These are phyloP conservation scores for Apostichopus leukothele DNA, from an alignment of 53 echinoderm and acorn worm species.

Conservation along the genomic window DNA sequence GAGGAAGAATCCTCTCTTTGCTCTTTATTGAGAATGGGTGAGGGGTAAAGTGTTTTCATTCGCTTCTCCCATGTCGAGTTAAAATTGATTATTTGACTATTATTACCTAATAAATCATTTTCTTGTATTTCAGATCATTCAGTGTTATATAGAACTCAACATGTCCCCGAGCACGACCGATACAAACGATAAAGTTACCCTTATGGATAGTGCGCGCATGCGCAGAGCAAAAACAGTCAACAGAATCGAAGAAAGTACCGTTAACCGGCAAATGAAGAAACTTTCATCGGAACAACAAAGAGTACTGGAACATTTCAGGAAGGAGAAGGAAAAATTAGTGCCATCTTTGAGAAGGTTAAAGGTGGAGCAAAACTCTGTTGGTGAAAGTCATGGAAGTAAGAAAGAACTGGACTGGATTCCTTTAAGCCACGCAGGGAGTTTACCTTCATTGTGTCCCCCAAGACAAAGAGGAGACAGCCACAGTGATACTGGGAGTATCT, in stretches of 20 bases:
- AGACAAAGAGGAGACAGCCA: neutral
- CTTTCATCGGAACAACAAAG: neutral
- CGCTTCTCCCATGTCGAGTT: too few species aligned
- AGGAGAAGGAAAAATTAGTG: neutral
- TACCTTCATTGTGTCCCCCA: neutral
- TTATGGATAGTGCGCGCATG: neutral
- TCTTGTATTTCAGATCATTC: too few species aligned
- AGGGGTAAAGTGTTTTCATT: too few species aligned
- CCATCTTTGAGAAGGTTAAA: slow-evolving; percentile 14
- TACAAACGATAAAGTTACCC: neutral
- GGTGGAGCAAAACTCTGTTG: neutral
- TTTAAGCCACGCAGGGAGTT: slow-evolving; percentile 3
- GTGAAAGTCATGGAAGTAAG: neutral
- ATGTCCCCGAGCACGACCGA: too few species aligned
- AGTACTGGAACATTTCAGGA: neutral
- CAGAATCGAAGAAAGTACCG: neutral
- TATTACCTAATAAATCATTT: too few species aligned
- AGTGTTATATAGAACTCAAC: too few species aligned
- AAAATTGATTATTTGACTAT: too few species aligned
- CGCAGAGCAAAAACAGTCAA: slow-evolving; percentile 21
- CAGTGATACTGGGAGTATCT: slow-evolving; percentile 13
- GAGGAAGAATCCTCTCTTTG: too few species aligned
- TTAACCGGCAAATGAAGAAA: neutral
- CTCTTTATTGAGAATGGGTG: too few species aligned
- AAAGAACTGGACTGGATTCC: neutral